Evolutionary conservation across 2,797 vertebrate genomes (phyloP).

Genomic region (Myripristis jacobus): DNA sequence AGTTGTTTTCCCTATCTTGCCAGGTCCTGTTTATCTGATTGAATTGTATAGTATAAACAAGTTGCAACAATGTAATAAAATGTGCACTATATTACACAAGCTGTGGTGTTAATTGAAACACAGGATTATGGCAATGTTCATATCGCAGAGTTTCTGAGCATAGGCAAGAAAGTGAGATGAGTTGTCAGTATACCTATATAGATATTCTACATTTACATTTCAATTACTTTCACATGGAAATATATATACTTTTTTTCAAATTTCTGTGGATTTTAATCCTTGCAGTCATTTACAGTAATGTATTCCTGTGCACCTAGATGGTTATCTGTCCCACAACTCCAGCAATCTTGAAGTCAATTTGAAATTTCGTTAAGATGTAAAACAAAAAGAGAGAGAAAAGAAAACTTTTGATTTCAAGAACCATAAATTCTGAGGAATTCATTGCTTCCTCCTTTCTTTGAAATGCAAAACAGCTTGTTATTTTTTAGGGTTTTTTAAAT

Average conservation of each 20-base stretch:
- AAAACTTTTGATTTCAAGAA: constrained; percentile 68
- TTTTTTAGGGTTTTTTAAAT: constrained; percentile 66
- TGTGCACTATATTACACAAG: constrained; percentile 28
- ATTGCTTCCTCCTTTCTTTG: constrained; percentile 67
- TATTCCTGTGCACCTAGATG: constrained; percentile 49
- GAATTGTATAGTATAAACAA: constrained; percentile 42
- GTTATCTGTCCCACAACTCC: constrained; percentile 32
- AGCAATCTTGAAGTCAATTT: constrained; percentile 57
- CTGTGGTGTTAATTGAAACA: constrained; percentile 56
- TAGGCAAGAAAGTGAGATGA: constrained; percentile 14
- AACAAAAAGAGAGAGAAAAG: constrained; percentile 41
- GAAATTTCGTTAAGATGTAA: constrained; percentile 65
- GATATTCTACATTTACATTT: constrained; percentile 50
- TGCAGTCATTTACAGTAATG: constrained; percentile 62
- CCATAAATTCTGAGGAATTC: constrained; percentile 67
- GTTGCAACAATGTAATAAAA: constrained; percentile 55
- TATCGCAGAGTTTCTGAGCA: constrained; percentile 15
- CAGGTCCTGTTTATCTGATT: constrained; percentile 36
- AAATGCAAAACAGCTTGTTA: constrained; percentile 82
- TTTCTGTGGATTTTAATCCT: constrained; percentile 62
- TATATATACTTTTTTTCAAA: constrained; percentile 17
- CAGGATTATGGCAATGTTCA: constrained; percentile 43
- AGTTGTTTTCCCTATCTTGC: constrained; percentile 29
- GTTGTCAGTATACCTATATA: constrained; percentile 18
- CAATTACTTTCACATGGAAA: constrained; percentile 44